Base-by-base conservation (phyloP, 2,888 invertebrate species). In the Kryphioiulus occultus region DNA sequence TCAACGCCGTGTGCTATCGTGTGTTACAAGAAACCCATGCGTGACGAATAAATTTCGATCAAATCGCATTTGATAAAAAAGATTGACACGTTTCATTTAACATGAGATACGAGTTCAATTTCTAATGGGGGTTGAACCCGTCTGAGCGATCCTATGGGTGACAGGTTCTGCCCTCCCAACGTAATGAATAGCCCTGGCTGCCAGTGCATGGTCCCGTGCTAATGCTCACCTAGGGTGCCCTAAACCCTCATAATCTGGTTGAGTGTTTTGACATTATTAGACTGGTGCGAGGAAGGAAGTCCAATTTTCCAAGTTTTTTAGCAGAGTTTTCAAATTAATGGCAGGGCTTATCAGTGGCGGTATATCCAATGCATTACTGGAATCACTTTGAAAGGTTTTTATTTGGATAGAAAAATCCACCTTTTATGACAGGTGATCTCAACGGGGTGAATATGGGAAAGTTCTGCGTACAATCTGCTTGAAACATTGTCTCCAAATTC, bases 201-300 rank as follows among this genome's bases (percentile, higher is more conserved):
- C 30, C 68, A 68, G 68, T n/a, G n/a, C n/a, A n/a, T 26, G 68
- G 68, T 10, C 68, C 26, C 15, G 26, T 26, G 68, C 68, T 68
- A 68, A 68, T 68, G 68, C 68, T 68, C 68, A 68, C 68, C 68
- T 68, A 68, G 68, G 68, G 68, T 68, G 68, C 68, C 68, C 68
- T 68, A 68, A 68, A 68, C 68, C 68, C 68, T 68, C 26, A 26
- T 68, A 68, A 68, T 68, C 26, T 68, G n/a, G 68, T 68, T 68
- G 68, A 68, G 68, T 68, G 68, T 68, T 68, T 68, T 68, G 68
- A 68, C 68, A 68, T 68, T 68, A 68, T 68, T 68, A 68, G 68
- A 68, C 68, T 68, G 3, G 68, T 26, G 68, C 26, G 68, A 68
- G 68, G 68, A 68, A 68, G 68, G 68, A 68, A 68, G 68, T 12